phyloP scores from a whole-genome alignment of 2,797 vertebrate species.

The Eremophila alpestris region DNA sequence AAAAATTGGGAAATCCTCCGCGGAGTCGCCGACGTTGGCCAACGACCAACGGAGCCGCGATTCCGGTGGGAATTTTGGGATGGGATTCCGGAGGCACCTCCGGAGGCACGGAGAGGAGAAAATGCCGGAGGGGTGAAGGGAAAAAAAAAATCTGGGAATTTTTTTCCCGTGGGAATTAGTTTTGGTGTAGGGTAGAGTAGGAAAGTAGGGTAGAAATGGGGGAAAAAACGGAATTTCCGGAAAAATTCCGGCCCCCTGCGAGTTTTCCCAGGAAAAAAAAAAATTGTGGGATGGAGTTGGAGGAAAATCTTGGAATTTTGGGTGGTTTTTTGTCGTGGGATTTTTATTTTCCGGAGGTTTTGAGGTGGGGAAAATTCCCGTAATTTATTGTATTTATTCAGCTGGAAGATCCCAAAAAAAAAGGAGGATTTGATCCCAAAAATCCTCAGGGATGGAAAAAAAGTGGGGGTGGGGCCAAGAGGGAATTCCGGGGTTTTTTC shows the following conservation, averaged over 20 bases:
- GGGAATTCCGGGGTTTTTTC: too few species aligned
- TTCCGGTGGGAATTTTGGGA: not conserved
- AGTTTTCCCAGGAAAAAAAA: too few species aligned
- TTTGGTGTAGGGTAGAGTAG: not conserved
- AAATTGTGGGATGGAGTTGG: not conserved
- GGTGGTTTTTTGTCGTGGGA: not conserved
- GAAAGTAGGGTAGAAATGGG: not conserved
- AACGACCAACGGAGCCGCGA: not conserved
- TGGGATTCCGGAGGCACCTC: not conserved
- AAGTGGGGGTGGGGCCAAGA: too few species aligned
- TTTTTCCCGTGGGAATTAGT: not conserved
- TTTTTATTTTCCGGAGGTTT: not conserved
- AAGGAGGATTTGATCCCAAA: not conserved
- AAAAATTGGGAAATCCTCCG: not conserved
- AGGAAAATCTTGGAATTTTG: not conserved
- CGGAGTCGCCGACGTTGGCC: not conserved
- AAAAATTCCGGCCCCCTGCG: not conserved
- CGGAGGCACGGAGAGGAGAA: not conserved
- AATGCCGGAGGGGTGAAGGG: not conserved
- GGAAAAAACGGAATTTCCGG: not conserved
- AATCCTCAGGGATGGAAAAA: not conserved
- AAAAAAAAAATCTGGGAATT: not conserved
- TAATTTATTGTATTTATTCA: not conserved
- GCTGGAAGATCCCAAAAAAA: too few species aligned
- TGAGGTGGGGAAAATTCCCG: not conserved